A percentile compares a stretch with the other conserved stretches of the same genome.
Evolutionary conservation across 1,140 invertebrate species (phyloP).

Genomic region (Drosophila pseudoananassae): DNA sequence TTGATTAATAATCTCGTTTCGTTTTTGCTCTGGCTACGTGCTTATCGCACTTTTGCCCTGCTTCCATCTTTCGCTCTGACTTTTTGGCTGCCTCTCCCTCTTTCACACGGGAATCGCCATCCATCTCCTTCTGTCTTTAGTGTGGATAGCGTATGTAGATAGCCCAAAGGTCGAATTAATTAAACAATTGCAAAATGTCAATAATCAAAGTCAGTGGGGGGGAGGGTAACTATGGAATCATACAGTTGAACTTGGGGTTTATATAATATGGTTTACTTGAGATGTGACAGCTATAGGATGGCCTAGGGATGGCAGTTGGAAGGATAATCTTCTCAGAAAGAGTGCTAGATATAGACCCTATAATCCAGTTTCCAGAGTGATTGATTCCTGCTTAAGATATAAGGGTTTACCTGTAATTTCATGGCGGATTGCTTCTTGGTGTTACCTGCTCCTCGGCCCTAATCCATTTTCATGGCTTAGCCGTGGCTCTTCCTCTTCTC

Average conservation of each 20-base stretch:
- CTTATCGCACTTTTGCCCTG: slow-evolving; percentile 74
- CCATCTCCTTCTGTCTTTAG: slow-evolving; percentile 1
- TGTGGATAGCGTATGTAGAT: slow-evolving; percentile 30
- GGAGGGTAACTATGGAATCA: background rate
- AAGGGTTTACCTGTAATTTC: background rate
- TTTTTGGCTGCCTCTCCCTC: slow-evolving; percentile 27
- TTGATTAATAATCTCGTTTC: slow-evolving; percentile 82
- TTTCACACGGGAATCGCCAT: slow-evolving; percentile 5
- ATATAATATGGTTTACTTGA: background rate
- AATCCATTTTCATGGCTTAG: slow-evolving; percentile 68
- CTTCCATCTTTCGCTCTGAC: slow-evolving; percentile 69
- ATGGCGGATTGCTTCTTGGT: slow-evolving; percentile 41
- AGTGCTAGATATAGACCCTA: too few species aligned
- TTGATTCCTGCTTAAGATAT: background rate
- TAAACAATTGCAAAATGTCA: slow-evolving; percentile 64
- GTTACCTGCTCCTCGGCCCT: slow-evolving; percentile 59
- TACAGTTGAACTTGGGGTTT: background rate
- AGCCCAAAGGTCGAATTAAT: slow-evolving; percentile 71
- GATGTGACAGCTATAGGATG: too few species aligned
- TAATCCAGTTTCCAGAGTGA: background rate
- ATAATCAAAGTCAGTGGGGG: slow-evolving; percentile 25
- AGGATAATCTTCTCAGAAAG: too few species aligned
- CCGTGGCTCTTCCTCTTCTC: slow-evolving; percentile 1
- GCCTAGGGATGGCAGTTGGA: too few species aligned
- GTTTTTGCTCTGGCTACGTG: slow-evolving; percentile 69